A percentile compares a stretch with the other conserved stretches of the same genome.
Conservation (phyloP, 2,113 vertebrate genomes). For the Catagonus wagneri region DNA sequence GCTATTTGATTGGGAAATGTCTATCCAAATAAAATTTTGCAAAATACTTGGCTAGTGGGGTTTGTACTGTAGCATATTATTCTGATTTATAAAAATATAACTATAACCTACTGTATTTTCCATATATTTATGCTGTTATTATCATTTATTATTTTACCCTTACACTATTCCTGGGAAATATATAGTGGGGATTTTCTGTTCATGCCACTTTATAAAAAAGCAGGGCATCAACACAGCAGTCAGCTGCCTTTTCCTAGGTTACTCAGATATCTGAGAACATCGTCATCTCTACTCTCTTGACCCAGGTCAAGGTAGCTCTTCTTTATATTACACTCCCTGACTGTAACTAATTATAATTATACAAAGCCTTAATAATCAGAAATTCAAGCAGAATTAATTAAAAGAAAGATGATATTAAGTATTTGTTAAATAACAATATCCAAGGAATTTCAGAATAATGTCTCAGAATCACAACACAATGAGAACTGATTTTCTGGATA, state of each 20-base stretch:
- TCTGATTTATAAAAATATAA: slow-evolving; percentile 19
- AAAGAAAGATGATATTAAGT: background rate
- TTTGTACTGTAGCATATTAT: background rate
- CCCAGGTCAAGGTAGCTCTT: background rate
- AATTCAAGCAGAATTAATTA: background rate
- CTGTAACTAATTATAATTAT: background rate
- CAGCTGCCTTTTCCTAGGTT: background rate
- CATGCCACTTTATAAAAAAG: background rate
- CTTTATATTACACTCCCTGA: background rate
- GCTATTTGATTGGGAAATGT: background rate
- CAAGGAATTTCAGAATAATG: background rate
- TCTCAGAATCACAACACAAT: background rate
- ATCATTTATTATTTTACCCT: background rate
- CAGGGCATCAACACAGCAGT: background rate
- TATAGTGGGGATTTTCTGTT: background rate
- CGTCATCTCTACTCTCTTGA: background rate
- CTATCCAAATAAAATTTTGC: background rate
- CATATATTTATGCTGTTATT: background rate
- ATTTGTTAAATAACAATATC: background rate
- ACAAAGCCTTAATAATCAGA: background rate
- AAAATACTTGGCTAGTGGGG: background rate
- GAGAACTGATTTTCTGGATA: background rate
- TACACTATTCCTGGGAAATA: background rate
- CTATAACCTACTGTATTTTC: background rate
- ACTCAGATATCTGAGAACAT: background rate